Conservation (phyloP, 2,888 invertebrate species). For the Lycocerus yunnanus region DNA sequence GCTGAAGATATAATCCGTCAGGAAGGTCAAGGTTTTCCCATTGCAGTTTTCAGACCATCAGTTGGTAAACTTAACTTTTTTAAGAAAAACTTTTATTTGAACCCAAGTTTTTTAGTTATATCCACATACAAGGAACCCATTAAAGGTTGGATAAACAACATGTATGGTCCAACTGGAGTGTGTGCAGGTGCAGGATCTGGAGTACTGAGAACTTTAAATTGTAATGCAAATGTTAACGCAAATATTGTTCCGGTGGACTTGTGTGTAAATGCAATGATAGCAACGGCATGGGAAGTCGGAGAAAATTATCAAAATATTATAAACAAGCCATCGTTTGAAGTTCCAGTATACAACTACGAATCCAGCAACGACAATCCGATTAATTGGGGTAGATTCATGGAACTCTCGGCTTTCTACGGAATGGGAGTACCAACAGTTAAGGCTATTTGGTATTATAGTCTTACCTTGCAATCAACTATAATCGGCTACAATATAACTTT, state of each 20-base stretch:
- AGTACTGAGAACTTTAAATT: slow-evolving; percentile 73
- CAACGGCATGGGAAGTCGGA: slow-evolving; percentile 73
- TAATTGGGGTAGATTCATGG: slow-evolving; percentile 74
- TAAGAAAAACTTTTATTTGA: not conserved
- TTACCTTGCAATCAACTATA: slow-evolving; percentile 66
- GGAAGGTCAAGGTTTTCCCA: slow-evolving; percentile 72
- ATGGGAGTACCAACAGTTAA: slow-evolving; percentile 63
- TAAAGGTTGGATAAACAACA: slow-evolving; percentile 88
- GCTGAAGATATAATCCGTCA: slow-evolving; percentile 77
- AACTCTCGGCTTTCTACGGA: slow-evolving; percentile 62
- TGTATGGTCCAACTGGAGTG: slow-evolving; percentile 84
- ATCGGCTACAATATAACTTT: slow-evolving; percentile 63
- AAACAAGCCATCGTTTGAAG: slow-evolving; percentile 44
- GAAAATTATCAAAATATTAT: slow-evolving; percentile 20
- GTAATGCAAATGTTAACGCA: slow-evolving; percentile 69
- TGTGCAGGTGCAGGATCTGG: slow-evolving; percentile 79
- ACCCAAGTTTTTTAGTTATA: slow-evolving; percentile 56
- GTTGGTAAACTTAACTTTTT: slow-evolving; percentile 63
- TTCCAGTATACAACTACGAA: slow-evolving; percentile 85
- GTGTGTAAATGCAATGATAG: slow-evolving; percentile 81
- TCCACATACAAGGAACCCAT: slow-evolving; percentile 75
- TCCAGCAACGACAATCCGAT: slow-evolving; percentile 83
- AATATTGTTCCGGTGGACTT: slow-evolving; percentile 81
- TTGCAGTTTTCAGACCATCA: slow-evolving; percentile 83
- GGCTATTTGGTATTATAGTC: slow-evolving; percentile 72